phyloP scores from a whole-genome alignment of 1,140 invertebrate species.

The Drosophila willistoni region DNA sequence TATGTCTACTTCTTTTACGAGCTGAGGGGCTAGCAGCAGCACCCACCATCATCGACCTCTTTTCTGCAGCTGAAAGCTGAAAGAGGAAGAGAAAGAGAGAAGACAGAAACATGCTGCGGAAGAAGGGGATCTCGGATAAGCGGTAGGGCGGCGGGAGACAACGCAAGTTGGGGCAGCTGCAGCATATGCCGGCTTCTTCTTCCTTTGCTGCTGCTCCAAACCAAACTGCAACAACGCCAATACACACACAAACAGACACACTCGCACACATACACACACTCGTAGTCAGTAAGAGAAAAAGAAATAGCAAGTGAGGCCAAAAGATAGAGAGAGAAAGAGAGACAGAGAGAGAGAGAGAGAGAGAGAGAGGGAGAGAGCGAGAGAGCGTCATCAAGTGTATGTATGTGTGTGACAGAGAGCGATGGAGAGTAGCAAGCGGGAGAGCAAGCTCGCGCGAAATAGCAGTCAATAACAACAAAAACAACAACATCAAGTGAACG shows the following conservation, averaged over 20 bases:
- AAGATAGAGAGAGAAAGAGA: neutral
- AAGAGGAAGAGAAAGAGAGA: slow-evolving; percentile 13
- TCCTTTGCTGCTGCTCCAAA: slow-evolving; percentile 64
- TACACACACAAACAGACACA: slow-evolving; percentile 23
- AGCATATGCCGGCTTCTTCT: slow-evolving; percentile 79
- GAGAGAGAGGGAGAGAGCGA: neutral
- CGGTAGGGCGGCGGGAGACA: slow-evolving; percentile 16
- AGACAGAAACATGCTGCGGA: slow-evolving; percentile 11
- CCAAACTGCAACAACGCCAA: slow-evolving; percentile 45
- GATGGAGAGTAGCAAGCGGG: slow-evolving; percentile 30
- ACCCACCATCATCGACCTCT: slow-evolving; percentile 80
- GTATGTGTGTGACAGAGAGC: neutral
- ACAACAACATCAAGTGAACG: slow-evolving; percentile 45
- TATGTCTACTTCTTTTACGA: slow-evolving; percentile 37
- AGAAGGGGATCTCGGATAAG: slow-evolving; percentile 24
- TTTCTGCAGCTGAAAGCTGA: slow-evolving; percentile 62
- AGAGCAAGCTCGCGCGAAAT: slow-evolving; percentile 65
- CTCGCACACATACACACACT: slow-evolving; percentile 22
- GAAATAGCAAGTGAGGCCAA: slow-evolving; percentile 37
- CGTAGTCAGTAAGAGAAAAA: slow-evolving; percentile 23
- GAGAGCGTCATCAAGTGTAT: neutral
- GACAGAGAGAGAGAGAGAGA: neutral
- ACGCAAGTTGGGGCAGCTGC: slow-evolving; percentile 45
- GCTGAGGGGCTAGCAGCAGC: slow-evolving; percentile 39
- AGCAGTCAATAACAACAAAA: slow-evolving; percentile 71